A percentile compares a stretch with the other conserved stretches of the same genome.
phyloP scores from a whole-genome alignment of 1,140 invertebrate species.

The Dendrolimus kikuchii region DNA sequence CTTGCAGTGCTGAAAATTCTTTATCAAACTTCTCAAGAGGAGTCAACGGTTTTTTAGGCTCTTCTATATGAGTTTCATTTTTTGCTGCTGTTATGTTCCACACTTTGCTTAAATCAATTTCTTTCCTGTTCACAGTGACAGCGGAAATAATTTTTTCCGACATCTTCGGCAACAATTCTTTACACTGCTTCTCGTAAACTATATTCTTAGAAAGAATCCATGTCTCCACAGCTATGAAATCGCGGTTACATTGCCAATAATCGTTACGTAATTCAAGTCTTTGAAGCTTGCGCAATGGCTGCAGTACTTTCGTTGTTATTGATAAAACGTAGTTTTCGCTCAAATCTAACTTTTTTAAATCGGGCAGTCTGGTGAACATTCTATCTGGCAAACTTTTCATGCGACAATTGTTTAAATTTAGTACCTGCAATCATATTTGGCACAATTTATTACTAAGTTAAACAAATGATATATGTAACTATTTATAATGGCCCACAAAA shows the following conservation, averaged over 20 bases:
- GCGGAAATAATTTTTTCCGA: slow-evolving; percentile 63
- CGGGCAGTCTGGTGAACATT: slow-evolving; percentile 61
- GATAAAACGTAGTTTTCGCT: slow-evolving; percentile 67
- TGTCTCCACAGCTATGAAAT: slow-evolving; percentile 48
- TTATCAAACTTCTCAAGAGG: slow-evolving; percentile 56
- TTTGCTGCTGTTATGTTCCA: slow-evolving; percentile 54
- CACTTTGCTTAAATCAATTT: slow-evolving; percentile 43
- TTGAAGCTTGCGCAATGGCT: slow-evolving; percentile 53
- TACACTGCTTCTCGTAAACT: slow-evolving; percentile 48
- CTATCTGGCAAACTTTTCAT: slow-evolving; percentile 60
- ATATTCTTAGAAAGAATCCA: slow-evolving; percentile 50
- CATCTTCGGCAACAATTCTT: slow-evolving; percentile 40
- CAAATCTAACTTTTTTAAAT: slow-evolving; percentile 65
- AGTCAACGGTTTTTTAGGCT: slow-evolving; percentile 27
- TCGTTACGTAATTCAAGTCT: slow-evolving; percentile 60
- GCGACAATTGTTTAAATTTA: slow-evolving; percentile 68
- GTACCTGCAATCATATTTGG: slow-evolving; percentile 48
- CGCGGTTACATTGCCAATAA: slow-evolving; percentile 55
- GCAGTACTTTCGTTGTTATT: slow-evolving; percentile 50
- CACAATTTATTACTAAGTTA: too few species aligned
- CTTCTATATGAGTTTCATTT: slow-evolving; percentile 14
- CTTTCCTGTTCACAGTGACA: slow-evolving; percentile 21
- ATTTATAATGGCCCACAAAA: too few species aligned
- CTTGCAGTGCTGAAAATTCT: slow-evolving; percentile 56
- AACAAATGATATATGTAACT: too few species aligned